phyloP scores from a whole-genome alignment of 2,113 vertebrate species.

The Oceanites oceanicus region DNA sequence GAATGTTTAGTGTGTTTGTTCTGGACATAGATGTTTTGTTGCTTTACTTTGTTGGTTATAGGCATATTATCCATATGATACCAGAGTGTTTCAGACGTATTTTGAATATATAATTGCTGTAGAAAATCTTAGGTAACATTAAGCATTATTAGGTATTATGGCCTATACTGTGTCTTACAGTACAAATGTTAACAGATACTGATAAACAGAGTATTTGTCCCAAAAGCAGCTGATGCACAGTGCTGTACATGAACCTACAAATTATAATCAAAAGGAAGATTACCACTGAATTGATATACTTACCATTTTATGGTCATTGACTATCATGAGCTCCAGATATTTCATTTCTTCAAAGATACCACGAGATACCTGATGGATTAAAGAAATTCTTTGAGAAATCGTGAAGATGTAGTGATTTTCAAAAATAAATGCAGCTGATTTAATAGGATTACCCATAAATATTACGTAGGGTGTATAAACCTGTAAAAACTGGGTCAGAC shows the following conservation, averaged over 20 bases:
- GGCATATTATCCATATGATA: background rate
- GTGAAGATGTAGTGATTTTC: background rate
- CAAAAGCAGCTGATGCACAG: background rate
- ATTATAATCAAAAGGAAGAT: background rate
- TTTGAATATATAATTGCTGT: background rate
- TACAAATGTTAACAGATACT: background rate
- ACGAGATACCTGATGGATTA: conserved; percentile 82
- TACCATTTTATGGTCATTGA: conserved; percentile 96
- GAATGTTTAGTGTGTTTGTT: background rate
- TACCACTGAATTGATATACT: conserved; percentile 10
- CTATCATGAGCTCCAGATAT: conserved; percentile 96
- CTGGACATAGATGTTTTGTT: background rate
- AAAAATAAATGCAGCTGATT: background rate
- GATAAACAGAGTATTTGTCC: background rate
- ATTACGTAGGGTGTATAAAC: background rate
- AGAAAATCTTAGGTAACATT: background rate
- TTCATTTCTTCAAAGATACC: conserved; percentile 96
- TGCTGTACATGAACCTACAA: background rate
- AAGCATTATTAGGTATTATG: background rate
- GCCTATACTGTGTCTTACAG: background rate
- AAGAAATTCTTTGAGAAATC: conserved; percentile 30
- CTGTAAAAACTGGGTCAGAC: background rate
- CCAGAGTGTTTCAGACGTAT: background rate
- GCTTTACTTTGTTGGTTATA: background rate
- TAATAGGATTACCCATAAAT: background rate